phyloP scores from a whole-genome alignment of 1,140 invertebrate genomes.

The Phymorhynchus buccinoides region DNA sequence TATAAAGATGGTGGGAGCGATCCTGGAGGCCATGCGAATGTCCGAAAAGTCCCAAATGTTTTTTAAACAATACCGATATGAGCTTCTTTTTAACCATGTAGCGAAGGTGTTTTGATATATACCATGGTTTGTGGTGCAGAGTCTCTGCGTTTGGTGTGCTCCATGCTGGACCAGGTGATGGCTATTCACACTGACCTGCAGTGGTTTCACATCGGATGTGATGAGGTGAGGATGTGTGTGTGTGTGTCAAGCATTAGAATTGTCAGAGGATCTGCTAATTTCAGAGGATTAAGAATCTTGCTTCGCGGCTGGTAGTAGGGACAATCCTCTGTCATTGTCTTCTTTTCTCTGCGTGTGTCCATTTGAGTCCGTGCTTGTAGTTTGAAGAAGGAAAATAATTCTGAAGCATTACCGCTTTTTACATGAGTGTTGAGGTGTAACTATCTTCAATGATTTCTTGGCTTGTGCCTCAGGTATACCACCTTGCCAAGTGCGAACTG shows the following conservation, averaged over 20 bases:
- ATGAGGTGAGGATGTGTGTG: conserved; percentile 75
- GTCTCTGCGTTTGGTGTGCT: conserved; percentile 81
- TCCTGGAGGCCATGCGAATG: not conserved
- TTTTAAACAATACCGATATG: not conserved
- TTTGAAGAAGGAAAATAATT: no score
- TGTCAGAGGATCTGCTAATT: no score
- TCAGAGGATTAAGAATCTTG: no score
- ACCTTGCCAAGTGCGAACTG: conserved; percentile 60
- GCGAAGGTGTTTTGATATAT: no score
- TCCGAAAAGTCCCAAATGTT: not conserved
- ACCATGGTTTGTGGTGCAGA: conserved; percentile 74
- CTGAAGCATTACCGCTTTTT: no score
- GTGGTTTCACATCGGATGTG: conserved; percentile 79
- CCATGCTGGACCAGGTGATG: conserved; percentile 88
- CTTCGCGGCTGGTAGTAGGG: no score
- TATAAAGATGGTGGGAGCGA: no score
- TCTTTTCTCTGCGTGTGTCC: no score
- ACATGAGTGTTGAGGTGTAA: not conserved
- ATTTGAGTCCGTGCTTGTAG: no score
- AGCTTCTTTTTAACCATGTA: no score
- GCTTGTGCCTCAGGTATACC: conserved; percentile 55
- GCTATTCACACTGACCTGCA: conserved; percentile 73
- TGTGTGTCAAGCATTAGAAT: no score
- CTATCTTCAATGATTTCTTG: not conserved
- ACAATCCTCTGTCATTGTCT: no score